These are phyloP conservation scores for Eueremaeus valkanovi DNA, from an alignment of 2,888 invertebrate genomes.

Conservation along the genomic window DNA sequence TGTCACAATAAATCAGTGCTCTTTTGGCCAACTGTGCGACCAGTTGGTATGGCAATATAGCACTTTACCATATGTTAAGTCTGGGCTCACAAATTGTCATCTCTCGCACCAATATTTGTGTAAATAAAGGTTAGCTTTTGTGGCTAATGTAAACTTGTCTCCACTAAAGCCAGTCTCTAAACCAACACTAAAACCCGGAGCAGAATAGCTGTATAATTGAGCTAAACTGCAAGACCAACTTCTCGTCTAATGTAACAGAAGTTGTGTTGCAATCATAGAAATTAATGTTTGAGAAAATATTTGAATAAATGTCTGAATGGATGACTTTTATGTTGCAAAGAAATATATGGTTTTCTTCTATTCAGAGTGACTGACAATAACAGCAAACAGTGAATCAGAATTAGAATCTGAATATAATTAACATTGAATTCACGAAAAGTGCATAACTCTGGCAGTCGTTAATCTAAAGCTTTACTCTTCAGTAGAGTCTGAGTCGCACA, in stretches of 20 bases:
- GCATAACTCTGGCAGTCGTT: too few species aligned
- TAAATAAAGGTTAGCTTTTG: constrained; percentile 9
- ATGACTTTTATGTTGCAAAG: not conserved
- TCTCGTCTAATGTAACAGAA: too few species aligned
- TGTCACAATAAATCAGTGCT: constrained; percentile 24
- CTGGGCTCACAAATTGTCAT: constrained; percentile 7
- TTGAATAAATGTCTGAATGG: not conserved
- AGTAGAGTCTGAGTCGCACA: too few species aligned
- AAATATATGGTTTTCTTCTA: not conserved
- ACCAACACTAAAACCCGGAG: too few species aligned
- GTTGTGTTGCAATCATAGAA: too few species aligned
- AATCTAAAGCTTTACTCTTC: not conserved
- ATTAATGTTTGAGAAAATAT: not conserved
- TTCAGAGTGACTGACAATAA: not conserved
- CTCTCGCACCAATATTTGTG: constrained; percentile 28
- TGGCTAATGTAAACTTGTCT: constrained; percentile 13
- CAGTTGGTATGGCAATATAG: not conserved
- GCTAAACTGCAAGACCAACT: not conserved
- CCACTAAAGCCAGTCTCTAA: not conserved
- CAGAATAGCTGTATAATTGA: not conserved
- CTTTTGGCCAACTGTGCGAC: constrained; percentile 2
- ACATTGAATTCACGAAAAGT: not conserved
- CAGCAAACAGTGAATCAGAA: not conserved
- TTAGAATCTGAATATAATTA: not conserved
- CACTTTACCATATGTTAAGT: constrained; percentile 27